A percentile compares a stretch with the other conserved stretches of the same genome.
Evolutionary conservation across 2,888 invertebrate genomes (phyloP).

Genomic region (Didymodactylos carnosus): DNA sequence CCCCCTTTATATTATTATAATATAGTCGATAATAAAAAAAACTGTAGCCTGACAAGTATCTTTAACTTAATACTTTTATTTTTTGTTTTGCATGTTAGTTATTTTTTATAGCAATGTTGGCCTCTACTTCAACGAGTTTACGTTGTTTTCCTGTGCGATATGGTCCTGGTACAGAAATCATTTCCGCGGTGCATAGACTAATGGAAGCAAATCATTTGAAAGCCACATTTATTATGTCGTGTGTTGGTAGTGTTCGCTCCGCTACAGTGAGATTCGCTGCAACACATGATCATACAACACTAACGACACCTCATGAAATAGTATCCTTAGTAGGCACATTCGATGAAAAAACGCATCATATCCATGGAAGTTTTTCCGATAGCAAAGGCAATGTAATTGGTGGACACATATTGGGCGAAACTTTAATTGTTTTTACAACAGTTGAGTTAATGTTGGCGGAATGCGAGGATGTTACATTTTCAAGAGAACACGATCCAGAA

Average conservation of each 20-base stretch:
- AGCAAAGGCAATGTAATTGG: constrained; percentile 29
- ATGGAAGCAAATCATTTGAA: constrained; percentile 18
- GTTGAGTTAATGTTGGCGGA: constrained; percentile 31
- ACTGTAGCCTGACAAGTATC: no score
- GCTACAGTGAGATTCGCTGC: constrained; percentile 31
- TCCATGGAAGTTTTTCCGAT: constrained; percentile 32
- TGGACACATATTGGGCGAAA: constrained; percentile 32
- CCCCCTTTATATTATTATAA: no score
- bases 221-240: constrained; percentile 32
- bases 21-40: no score
- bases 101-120: no score
- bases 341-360: constrained; percentile 26
- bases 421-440: constrained; percentile 33
- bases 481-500: constrained; percentile 19
- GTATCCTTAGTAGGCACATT: constrained; percentile 34
- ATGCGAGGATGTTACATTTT: constrained; percentile 20
- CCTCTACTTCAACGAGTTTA: not conserved
- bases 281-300: constrained; percentile 11
- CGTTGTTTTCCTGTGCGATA: not conserved
- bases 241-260: constrained; percentile 33
- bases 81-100: no score
- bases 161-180: not conserved
- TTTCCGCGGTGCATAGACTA: not conserved
- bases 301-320: constrained; percentile 30
- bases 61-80: no score